Percentiles rank a stretch among this genome's conserved stretches.
phyloP scores from a whole-genome alignment of 2,888 invertebrate species.

The Adineta ricciae region DNA sequence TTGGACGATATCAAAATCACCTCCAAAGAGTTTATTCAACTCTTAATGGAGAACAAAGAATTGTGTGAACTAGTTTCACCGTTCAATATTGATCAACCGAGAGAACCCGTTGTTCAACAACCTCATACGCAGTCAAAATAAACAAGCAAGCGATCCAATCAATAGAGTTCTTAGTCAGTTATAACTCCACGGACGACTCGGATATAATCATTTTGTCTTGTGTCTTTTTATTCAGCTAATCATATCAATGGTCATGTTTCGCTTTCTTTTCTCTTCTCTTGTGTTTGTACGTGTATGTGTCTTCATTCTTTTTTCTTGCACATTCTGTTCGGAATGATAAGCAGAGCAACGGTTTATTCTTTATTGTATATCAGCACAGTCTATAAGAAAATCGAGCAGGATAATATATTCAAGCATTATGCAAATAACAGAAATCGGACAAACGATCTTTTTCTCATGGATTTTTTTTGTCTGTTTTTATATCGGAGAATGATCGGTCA shows the following conservation, averaged over 20 bases:
- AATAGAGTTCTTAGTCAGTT: background rate
- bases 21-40: background rate
- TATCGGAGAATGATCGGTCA: background rate
- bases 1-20: background rate
- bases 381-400: background rate
- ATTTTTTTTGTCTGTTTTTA: background rate
- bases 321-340: background rate
- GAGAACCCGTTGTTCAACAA: background rate
- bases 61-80: slow-evolving; percentile 1
- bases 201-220: background rate
- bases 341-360: background rate
- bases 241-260: background rate
- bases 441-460: background rate
- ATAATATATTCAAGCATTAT: background rate
- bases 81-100: slow-evolving; percentile 1
- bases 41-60: slow-evolving; percentile 10
- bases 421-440: background rate
- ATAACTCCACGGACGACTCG: background rate
- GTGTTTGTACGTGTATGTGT: background rate
- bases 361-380: background rate
- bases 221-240: background rate
- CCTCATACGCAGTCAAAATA: background rate
- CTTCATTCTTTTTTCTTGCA: background rate
- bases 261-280: background rate
- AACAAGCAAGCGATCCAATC: background rate